Conservation (phyloP, 1,140 invertebrate species). For the Pseudomyrmex pallidus region DNA sequence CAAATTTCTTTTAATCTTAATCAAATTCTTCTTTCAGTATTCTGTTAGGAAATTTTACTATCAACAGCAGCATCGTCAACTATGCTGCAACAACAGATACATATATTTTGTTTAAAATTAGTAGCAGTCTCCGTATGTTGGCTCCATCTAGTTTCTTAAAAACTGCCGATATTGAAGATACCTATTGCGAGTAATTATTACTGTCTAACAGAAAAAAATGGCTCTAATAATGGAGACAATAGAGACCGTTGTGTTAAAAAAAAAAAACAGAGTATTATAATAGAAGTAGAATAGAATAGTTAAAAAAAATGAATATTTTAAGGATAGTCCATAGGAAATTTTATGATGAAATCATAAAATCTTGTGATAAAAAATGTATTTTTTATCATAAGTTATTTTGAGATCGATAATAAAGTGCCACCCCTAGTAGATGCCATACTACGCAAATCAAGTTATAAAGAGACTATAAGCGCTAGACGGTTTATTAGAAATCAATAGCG, state of each 20-base stretch:
- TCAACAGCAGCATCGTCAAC: neutral
- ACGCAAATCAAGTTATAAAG: slow-evolving; percentile 58
- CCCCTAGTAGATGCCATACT: slow-evolving; percentile 16
- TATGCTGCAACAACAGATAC: neutral
- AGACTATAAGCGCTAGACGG: slow-evolving; percentile 37
- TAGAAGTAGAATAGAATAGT: neutral
- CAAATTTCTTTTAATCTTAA: neutral
- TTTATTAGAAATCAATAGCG: slow-evolving; percentile 59
- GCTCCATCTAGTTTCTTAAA: slow-evolving; percentile 39
- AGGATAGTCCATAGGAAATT: neutral
- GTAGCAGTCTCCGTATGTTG: neutral
- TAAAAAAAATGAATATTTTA: too few relatives aligned
- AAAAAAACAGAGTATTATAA: neutral
- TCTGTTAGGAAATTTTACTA: slow-evolving; percentile 20
- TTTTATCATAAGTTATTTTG: neutral
- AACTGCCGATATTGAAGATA: slow-evolving; percentile 51
- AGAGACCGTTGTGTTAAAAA: neutral
- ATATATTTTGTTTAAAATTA: slow-evolving; percentile 12
- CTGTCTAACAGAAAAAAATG: neutral
- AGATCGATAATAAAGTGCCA: slow-evolving; percentile 33
- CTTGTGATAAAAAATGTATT: neutral
- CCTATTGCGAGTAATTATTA: slow-evolving; percentile 19
- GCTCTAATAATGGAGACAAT: neutral
- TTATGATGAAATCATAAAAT: neutral
- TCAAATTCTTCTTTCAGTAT: neutral